Evolutionary conservation across 37 sponge, comb jelly and placozoan genomes (phyloP).

Genomic region (Amphimedon queenslandica): DNA sequence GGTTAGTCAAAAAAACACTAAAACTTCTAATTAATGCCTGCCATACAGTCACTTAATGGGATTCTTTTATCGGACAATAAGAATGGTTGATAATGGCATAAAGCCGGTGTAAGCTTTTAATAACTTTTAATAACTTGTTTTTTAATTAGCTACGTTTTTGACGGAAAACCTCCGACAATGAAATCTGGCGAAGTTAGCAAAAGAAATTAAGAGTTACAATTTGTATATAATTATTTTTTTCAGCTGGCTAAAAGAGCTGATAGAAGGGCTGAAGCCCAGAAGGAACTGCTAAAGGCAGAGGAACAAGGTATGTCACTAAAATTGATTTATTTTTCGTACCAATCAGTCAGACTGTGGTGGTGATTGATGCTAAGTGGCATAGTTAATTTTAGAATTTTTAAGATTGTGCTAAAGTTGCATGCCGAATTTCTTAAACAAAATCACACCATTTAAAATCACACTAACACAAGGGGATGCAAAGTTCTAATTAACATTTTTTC

Average conservation of each 20-base stretch:
- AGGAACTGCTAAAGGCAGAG: conserved; percentile 70
- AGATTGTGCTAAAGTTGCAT: too few species aligned
- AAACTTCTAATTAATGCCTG: neutral
- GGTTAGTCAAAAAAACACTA: conserved; percentile 19
- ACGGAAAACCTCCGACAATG: conserved; percentile 96
- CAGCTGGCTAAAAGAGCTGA: conserved; percentile 89
- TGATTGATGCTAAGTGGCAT: neutral
- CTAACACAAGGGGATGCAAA: too few species aligned
- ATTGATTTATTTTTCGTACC: neutral
- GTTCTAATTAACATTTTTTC: too few species aligned
- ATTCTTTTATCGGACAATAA: conserved; percentile 93
- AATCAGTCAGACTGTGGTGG: too few species aligned
- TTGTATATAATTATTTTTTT: neutral
- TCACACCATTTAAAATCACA: too few species aligned
- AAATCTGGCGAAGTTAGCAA: conserved; percentile 89
- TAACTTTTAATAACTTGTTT: neutral
- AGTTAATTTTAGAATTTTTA: too few species aligned
- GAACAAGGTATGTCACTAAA: conserved; percentile 59
- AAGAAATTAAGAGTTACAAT: neutral
- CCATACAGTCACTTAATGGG: conserved; percentile 86
- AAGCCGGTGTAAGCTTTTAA: conserved; percentile 87
- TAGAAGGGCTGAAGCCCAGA: conserved; percentile 89
- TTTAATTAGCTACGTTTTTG: conserved; percentile 86
- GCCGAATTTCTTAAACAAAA: too few species aligned
- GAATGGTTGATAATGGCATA: conserved; percentile 96